Evolutionary conservation across 2,888 invertebrate genomes (phyloP).

Genomic region (Sthenelais limicola): DNA sequence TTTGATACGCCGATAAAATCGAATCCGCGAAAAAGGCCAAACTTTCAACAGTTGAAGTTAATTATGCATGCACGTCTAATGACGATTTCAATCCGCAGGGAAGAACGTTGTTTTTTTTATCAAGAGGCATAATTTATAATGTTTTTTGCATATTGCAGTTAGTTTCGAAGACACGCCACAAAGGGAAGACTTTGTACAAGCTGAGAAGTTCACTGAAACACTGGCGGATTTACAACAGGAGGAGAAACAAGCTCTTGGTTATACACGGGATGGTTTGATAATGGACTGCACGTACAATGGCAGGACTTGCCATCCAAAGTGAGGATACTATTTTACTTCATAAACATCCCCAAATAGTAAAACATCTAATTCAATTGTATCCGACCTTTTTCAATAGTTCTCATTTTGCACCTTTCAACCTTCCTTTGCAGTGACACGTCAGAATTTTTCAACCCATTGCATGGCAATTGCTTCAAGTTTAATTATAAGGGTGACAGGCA

Average conservation of each 20-base stretch:
- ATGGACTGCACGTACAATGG: constrained; percentile 9
- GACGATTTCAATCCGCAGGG: no score
- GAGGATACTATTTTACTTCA: no score
- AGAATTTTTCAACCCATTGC: not conserved
- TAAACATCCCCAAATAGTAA: no score
- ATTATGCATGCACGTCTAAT: no score
- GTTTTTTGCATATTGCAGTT: no score
- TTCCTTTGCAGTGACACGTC: not conserved
- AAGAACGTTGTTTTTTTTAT: no score
- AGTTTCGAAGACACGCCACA: not conserved
- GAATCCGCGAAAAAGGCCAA: no score
- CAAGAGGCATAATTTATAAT: no score
- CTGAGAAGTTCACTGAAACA: not conserved
- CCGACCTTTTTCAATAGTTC: no score
- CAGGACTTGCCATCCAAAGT: not conserved
- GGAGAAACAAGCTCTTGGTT: not conserved
- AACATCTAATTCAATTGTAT: no score
- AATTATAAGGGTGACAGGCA: not conserved
- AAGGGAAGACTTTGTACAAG: not conserved
- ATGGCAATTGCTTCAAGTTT: not conserved
- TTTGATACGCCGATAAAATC: no score
- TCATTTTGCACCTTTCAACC: not conserved
- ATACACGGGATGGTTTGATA: not conserved
- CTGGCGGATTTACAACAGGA: not conserved
- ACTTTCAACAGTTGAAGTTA: no score